These are phyloP conservation scores for Sebastes vulpes DNA, from an alignment of 2,797 vertebrate species.

Conservation along the genomic window DNA sequence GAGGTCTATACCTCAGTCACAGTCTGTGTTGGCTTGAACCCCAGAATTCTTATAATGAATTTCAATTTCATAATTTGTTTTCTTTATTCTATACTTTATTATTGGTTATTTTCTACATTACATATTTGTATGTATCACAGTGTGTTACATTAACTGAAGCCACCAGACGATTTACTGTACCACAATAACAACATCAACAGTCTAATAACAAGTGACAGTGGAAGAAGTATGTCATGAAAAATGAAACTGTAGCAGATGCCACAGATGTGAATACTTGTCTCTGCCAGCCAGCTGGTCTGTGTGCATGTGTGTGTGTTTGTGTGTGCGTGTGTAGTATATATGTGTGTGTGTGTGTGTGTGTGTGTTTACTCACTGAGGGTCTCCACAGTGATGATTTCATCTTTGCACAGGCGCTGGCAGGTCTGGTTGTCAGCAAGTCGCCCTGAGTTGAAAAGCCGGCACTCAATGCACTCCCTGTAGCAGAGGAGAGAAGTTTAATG, in stretches of 20 bases:
- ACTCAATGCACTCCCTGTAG: conserved; percentile 95
- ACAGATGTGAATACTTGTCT: conserved; percentile 31
- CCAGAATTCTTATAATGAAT: no score
- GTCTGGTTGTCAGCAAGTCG: conserved; percentile 94
- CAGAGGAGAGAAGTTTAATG: background rate
- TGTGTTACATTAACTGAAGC: background rate
- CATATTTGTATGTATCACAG: no score
- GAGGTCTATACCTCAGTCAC: rapidly evolving
- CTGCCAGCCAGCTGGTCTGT: conserved; percentile 16
- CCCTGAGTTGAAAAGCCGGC: conserved; percentile 91
- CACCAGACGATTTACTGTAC: background rate
- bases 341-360: background rate
- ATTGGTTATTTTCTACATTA: background rate
- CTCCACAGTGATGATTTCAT: conserved; percentile 92
- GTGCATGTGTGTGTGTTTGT: background rate
- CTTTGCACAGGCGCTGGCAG: conserved; percentile 90
- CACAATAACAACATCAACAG: background rate
- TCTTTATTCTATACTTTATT: background rate
- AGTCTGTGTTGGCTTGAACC: no score
- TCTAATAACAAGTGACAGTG: conserved; percentile 25
- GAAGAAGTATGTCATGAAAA: background rate
- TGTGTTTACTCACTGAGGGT: conserved; percentile 87
- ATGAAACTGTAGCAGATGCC: conserved; percentile 31
- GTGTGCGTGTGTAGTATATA: background rate
- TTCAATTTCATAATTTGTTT: background rate